Evolutionary conservation across 2,797 vertebrate genomes (phyloP).

Genomic region (Epinephelus awoara): DNA sequence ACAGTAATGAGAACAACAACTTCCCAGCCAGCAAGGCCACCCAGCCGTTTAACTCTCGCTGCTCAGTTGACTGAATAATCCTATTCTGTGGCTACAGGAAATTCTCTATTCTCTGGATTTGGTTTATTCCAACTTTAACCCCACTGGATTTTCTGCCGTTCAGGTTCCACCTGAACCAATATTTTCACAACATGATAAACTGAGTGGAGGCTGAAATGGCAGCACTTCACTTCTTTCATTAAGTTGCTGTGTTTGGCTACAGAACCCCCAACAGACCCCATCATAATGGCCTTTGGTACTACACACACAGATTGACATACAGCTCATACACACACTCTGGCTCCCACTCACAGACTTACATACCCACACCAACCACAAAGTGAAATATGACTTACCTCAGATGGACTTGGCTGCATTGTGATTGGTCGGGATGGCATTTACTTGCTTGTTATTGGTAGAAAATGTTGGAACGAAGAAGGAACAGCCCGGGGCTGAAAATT

Average conservation of each 20-base stretch:
- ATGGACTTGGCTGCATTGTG: conserved; percentile 44
- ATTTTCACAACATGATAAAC: conserved; percentile 75
- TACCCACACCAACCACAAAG: conserved; percentile 56
- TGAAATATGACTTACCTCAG: conserved; percentile 50
- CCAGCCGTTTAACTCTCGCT: conserved; percentile 50
- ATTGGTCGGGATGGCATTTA: conserved; percentile 35
- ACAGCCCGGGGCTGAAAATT: conserved; percentile 10
- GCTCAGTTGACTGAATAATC: conserved; percentile 58
- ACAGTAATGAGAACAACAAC: conserved; percentile 12
- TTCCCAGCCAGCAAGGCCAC: conserved; percentile 40
- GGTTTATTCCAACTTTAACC: conserved; percentile 53
- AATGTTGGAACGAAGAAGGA: conserved; percentile 42
- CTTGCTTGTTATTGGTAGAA: conserved; percentile 49
- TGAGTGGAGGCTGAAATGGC: conserved; percentile 66
- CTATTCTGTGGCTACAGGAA: conserved; percentile 66
- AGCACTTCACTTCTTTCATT: conserved; percentile 57
- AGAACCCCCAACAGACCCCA: conserved; percentile 51
- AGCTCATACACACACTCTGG: background rate
- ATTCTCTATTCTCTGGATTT: conserved; percentile 66
- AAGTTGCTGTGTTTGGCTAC: conserved; percentile 59
- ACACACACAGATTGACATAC: background rate
- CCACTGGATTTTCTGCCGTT: conserved; percentile 64
- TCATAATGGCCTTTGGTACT: conserved; percentile 52
- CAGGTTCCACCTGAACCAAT: conserved; percentile 78
- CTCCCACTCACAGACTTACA: conserved; percentile 5